phyloP scores from a whole-genome alignment of 2,797 vertebrate genomes.

The Bradypodion pumilum region DNA sequence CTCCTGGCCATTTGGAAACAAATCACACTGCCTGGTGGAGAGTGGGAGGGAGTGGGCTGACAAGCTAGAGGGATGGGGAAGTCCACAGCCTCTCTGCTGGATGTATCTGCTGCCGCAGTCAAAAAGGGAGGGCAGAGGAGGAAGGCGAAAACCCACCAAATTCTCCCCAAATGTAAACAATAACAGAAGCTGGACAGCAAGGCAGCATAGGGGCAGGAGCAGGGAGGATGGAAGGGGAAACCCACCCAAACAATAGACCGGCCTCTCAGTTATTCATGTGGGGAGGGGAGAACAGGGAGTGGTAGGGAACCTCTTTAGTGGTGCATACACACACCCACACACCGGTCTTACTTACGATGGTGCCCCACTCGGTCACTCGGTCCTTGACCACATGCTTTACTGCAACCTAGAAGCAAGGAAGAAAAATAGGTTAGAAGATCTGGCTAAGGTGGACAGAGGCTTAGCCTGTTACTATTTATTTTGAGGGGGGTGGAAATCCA shows the following conservation, averaged over 20 bases:
- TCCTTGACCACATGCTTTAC: slow-evolving; percentile 94
- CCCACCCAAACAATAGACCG: slow-evolving; percentile 51
- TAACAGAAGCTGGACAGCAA: slow-evolving; percentile 17
- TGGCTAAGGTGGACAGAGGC: neutral
- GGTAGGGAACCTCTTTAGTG: neutral
- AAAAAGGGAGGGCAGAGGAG: slow-evolving; percentile 52
- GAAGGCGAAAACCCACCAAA: slow-evolving; percentile 49
- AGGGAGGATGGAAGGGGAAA: slow-evolving; percentile 27
- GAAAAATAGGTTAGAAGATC: neutral
- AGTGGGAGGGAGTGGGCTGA: neutral
- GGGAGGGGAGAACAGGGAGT: too few species aligned
- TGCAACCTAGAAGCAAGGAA: slow-evolving; percentile 80
- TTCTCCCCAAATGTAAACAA: slow-evolving; percentile 48
- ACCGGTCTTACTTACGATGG: slow-evolving; percentile 81
- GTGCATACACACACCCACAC: too few species aligned
- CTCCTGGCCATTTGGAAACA: slow-evolving; percentile 5
- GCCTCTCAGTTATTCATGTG: neutral
- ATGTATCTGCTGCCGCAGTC: slow-evolving; percentile 60
- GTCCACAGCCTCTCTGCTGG: slow-evolving; percentile 14
- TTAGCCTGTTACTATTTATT: neutral
- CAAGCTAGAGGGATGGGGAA: neutral
- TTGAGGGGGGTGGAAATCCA: too few species aligned
- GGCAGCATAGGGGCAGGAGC: neutral
- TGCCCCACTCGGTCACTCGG: slow-evolving; percentile 91
- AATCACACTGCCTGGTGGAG: neutral